Evolutionary conservation across 2,888 invertebrate genomes (phyloP).

Genomic region (Villa cingulata): DNA sequence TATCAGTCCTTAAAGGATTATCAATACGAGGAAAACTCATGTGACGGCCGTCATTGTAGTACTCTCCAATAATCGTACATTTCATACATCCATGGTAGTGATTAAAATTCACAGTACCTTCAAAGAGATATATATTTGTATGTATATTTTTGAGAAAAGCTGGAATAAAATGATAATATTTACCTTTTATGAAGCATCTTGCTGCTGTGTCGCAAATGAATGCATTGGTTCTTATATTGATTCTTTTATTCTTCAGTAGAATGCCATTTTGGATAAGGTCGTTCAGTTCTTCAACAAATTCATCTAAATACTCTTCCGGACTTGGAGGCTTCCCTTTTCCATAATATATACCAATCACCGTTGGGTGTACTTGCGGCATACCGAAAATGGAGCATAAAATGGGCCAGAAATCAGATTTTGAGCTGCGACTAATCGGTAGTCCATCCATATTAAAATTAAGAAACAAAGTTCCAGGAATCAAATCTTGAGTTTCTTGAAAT

Average conservation of each 20-base stretch:
- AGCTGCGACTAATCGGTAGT: too few species aligned
- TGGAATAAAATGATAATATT: not conserved
- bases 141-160: too few species aligned
- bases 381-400: not conserved
- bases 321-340: not conserved
- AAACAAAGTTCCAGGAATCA: too few species aligned
- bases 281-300: too few species aligned
- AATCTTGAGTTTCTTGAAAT: too few species aligned
- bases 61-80: not conserved
- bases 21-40: not conserved
- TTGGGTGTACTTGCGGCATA: not conserved
- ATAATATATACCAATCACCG: not conserved
- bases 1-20: not conserved
- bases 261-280: not conserved
- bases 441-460: too few species aligned
- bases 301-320: too few species aligned
- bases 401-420: not conserved
- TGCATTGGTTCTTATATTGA: not conserved
- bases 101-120: not conserved
- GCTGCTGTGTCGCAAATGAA: slow-evolving; percentile 1
- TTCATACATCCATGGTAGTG: slow-evolving; percentile 1
- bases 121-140: not conserved
- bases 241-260: too few species aligned
- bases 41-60: not conserved
- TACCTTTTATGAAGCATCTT: not conserved